Evolutionary conservation across 2,113 vertebrate genomes (phyloP), one percentile per base, ranked within the genome.

Genomic region (Montifringilla adamsi): DNA sequence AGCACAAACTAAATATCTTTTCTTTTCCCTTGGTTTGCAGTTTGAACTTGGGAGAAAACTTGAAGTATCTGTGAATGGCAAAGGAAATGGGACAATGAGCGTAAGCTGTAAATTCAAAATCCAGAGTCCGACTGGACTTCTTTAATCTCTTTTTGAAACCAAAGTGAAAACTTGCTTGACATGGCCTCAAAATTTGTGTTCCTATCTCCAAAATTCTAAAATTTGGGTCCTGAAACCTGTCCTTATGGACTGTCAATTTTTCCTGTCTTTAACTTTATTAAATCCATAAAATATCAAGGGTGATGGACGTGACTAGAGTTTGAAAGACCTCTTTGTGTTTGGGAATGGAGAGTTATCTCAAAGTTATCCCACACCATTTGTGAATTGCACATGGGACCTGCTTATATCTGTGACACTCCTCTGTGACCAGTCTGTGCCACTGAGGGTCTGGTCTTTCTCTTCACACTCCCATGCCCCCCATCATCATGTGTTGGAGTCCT

Each of bases 81-180:
- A 50, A 63, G 98, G 98, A 56, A 87, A 97, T 4, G 87, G 96
- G 41, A 98, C 98, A 88, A 23, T 99, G 52, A 98, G 98, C 88
- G 98, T 97, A 95, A 97, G 95, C 5, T 80, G 11, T 52, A 85
- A 56, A 72, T 50, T 78, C 78, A 59, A 76, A 87, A 66, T 50
- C 33, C 28, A n/a, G 9, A 50, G 31, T 76, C 31, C 21, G 68
- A 2, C 7, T 88, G 35, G 43, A 59, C 1, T 80, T 78, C 10
- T 47, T 89, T 37, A 76, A 55, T 63, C 6, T 21, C 6, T 74
- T 67, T 67, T 41, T 87, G 24, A 80, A 96, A 91, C 58, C 1
- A 15, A 13, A 87, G 6, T 13, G 37, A 69, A 55, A 93, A 66
- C 27, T 53, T 77, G 43, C 7, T 62, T 63, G 7, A 10, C 11